Evolutionary conservation across 2,113 vertebrate species (phyloP), one percentile per base, ranked within the genome.

Genomic region (Centrocercus urophasianus): DNA sequence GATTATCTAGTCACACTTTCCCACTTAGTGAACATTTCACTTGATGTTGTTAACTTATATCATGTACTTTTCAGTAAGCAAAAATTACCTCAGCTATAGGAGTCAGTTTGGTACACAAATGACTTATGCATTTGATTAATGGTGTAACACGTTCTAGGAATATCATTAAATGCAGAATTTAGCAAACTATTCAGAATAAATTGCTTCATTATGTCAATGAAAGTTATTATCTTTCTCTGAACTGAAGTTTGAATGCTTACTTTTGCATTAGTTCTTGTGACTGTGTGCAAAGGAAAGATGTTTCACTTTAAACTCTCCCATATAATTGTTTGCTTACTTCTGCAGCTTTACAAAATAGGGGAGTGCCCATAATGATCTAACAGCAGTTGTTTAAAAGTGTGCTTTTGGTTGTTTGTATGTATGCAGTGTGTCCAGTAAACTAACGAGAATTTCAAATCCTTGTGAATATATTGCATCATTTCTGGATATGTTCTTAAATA

Each of bases 391-490:
- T 82, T 57, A 20, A n/a, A 83, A 74, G 34, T 3, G 13, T 27
- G 28, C 11, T 83, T 87, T 69, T 36, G 45, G 13, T 73, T 43
- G 42, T 40, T 11, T 0, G 0, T n/a, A 52, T 13, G 1, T 54
- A 28, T 70, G 18, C 6, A 24, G 0, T 1, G 30, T 50, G 63
- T 73, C 63, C 54, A 67, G 34, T 72, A 83, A 77, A 63, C 60
- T 21, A 56, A 36, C n/a, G 10, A 13, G 5, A 32, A 56, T 76
- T 89, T 79, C 28, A 56, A 83, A 70, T 3, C 0, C 13, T 79
- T 85, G 60, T 57, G 32, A 65, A 92, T 45, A 12, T 24, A 47
- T 65, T 70, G 12, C 0, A 0, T 8, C 10, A 2, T 47, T 79
- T 85, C 28, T 36, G 45, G 19, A 42, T 11, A 30, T 48, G 34